Percentiles rank a stretch among this genome's conserved stretches.
phyloP scores from a whole-genome alignment of 2,797 vertebrate genomes.

The Centroberyx gerrardi region DNA sequence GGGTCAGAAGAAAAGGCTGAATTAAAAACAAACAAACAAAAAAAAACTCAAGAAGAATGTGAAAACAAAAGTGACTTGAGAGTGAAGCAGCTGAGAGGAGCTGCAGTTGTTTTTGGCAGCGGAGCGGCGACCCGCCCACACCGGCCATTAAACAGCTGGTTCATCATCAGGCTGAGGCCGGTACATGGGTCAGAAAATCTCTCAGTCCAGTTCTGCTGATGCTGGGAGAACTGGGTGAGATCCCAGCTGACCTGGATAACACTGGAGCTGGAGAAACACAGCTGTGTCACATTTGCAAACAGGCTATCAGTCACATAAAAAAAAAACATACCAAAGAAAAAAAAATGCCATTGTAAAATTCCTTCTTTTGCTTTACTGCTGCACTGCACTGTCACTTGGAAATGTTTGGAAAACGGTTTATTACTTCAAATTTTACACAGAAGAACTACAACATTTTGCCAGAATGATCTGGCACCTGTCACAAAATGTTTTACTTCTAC shows the following conservation, averaged over 20 bases:
- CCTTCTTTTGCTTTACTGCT: too few species aligned
- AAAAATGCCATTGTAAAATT: too few species aligned
- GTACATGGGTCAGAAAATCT: constrained; percentile 43
- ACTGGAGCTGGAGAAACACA: too few species aligned
- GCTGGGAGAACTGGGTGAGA: neutral
- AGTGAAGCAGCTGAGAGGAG: constrained; percentile 59
- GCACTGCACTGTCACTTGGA: too few species aligned
- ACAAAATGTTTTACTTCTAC: too few species aligned
- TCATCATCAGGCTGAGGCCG: constrained; percentile 54
- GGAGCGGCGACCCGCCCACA: constrained; percentile 34
- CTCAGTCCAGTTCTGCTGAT: constrained; percentile 20
- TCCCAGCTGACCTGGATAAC: neutral
- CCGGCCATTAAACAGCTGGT: constrained; percentile 56
- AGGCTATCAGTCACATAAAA: too few species aligned
- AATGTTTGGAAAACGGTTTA: too few species aligned
- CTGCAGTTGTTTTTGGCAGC: constrained; percentile 66
- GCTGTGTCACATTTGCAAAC: too few species aligned
- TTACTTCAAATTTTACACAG: too few species aligned
- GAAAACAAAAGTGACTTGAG: constrained; percentile 60
- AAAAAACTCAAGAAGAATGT: constrained; percentile 44
- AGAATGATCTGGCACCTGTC: too few species aligned
- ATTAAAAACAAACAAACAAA: constrained; percentile 64
- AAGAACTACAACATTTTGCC: too few species aligned
- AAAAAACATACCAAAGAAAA: too few species aligned
- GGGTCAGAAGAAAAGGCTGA: constrained; percentile 20